These are phyloP conservation scores for Hippotragus niger DNA, from an alignment of 2,113 vertebrate species.

Conservation along the genomic window DNA sequence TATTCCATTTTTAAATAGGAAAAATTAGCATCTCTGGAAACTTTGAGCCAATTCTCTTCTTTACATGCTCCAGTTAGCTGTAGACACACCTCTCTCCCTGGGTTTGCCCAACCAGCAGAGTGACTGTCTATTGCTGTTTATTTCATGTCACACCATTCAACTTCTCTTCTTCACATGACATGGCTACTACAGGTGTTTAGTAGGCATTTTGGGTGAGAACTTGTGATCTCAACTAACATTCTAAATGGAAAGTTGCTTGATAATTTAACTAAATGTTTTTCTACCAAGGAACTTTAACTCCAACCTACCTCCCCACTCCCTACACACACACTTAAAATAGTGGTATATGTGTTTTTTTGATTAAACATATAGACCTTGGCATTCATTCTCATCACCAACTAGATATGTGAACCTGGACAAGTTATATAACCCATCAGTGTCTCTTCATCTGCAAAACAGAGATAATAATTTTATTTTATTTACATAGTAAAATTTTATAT, in stretches of 20 bases:
- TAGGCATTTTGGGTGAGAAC: background rate
- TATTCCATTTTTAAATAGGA: background rate
- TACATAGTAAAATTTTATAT: background rate
- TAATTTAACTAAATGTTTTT: background rate
- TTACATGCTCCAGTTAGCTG: too few species aligned
- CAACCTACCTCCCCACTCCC: background rate
- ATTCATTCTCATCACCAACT: background rate
- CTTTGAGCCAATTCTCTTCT: background rate
- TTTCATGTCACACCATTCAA: background rate
- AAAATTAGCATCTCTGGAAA: background rate
- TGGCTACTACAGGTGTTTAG: background rate
- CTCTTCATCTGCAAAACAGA: background rate
- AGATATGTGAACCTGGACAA: background rate
- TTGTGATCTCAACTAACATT: background rate
- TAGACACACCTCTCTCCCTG: too few species aligned
- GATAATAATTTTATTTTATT: background rate
- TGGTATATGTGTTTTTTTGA: background rate
- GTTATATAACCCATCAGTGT: background rate
- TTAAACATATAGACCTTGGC: background rate
- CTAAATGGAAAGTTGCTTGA: background rate
- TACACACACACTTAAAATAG: background rate
- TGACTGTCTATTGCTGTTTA: background rate
- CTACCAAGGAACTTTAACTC: background rate
- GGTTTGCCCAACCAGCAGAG: background rate
- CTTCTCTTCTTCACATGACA: background rate